Evolutionary conservation across 2,797 vertebrate species (phyloP).

Genomic region (Pangasius sanitwongsei): DNA sequence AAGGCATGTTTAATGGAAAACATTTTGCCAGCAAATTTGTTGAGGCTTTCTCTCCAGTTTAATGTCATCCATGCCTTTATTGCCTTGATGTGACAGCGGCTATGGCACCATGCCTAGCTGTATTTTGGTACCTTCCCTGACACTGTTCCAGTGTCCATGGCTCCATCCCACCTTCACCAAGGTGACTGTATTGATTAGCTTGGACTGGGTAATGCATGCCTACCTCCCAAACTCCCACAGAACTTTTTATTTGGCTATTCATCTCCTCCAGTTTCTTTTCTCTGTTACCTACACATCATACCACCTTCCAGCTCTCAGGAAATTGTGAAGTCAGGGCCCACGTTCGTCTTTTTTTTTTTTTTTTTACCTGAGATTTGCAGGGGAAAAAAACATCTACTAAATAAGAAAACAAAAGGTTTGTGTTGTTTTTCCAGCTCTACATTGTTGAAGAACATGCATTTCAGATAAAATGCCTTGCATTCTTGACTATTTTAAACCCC

Average conservation of each 20-base stretch:
- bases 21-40: slow-evolving; percentile 14
- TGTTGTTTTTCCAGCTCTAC: neutral
- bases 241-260: slow-evolving; percentile 16
- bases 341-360: slow-evolving; percentile 9
- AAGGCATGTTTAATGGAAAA: slow-evolving; percentile 23
- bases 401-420: neutral
- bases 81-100: slow-evolving; percentile 30
- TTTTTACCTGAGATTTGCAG: neutral
- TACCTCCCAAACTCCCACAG: slow-evolving; percentile 21
- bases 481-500: slow-evolving; percentile 29
- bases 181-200: slow-evolving; percentile 44
- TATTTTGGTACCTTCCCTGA: slow-evolving; percentile 23
- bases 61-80: slow-evolving; percentile 22
- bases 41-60: slow-evolving; percentile 34
- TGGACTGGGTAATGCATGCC: neutral
- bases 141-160: slow-evolving; percentile 27
- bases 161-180: slow-evolving; percentile 25
- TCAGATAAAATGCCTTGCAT: slow-evolving; percentile 28
- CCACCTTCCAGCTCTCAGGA: neutral
- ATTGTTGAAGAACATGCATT: slow-evolving; percentile 33
- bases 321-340: neutral
- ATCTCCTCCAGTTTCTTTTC: slow-evolving; percentile 14
- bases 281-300: neutral
- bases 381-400: neutral
- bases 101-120: slow-evolving; percentile 16